phyloP scores from a whole-genome alignment of 2,113 vertebrate genomes.

The Riparia riparia region DNA sequence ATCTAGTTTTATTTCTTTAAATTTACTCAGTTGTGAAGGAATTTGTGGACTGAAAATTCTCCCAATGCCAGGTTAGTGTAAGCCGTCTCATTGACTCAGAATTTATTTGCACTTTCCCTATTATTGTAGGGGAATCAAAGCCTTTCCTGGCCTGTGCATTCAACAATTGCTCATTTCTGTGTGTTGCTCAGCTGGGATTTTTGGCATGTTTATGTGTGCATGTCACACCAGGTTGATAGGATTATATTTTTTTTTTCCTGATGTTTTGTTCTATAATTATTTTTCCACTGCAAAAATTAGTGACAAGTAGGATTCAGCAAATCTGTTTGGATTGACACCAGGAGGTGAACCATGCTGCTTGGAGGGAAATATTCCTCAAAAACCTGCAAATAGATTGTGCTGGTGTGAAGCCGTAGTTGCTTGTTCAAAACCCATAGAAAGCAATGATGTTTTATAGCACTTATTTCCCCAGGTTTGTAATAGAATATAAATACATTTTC shows the following conservation, averaged over 20 bases:
- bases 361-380: neutral
- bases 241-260: neutral
- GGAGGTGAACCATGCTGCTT: neutral
- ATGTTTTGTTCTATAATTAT: constrained; percentile 18
- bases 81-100: constrained; percentile 69
- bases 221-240: neutral
- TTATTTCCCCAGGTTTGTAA: neutral
- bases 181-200: neutral
- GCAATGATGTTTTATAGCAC: neutral
- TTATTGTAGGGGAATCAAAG: neutral
- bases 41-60: constrained; percentile 79
- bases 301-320: constrained; percentile 9
- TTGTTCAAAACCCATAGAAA: neutral
- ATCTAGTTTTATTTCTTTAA: constrained; percentile 82
- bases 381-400: neutral
- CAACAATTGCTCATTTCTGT: neutral
- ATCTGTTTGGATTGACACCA: constrained; percentile 12
- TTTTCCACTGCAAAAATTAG: constrained; percentile 35
- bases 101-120: constrained; percentile 69
- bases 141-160: neutral
- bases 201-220: neutral
- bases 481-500: neutral
- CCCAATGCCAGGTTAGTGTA: constrained; percentile 72
- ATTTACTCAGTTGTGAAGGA: constrained; percentile 79
- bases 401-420: neutral